These are phyloP conservation scores for Synanthedon andrenaeformis DNA, from an alignment of 2,888 invertebrate genomes.

Conservation along the genomic window DNA sequence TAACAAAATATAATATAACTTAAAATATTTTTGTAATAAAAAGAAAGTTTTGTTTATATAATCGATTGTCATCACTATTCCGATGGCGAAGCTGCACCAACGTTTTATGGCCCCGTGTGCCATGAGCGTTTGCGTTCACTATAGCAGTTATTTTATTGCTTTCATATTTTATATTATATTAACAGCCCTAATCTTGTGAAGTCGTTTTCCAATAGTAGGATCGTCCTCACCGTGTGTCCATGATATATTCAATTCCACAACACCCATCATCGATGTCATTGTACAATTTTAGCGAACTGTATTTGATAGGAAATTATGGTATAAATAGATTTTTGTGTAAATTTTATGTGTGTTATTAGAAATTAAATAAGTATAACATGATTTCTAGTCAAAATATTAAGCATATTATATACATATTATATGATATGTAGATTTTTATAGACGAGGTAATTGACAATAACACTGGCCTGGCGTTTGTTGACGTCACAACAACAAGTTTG, in stretches of 20 bases:
- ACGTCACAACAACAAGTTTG: conserved; percentile 15
- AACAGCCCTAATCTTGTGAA: too few species aligned
- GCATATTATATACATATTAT: conserved; percentile 36
- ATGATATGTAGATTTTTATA: conserved; percentile 58
- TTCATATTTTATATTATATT: too few species aligned
- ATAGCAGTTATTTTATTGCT: too few species aligned
- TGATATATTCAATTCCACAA: conserved; percentile 18
- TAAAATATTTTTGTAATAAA: too few species aligned
- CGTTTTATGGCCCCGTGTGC: too few species aligned
- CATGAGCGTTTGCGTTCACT: too few species aligned
- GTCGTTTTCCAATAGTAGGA: too few species aligned
- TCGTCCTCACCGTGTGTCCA: too few species aligned
- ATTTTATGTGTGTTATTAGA: conserved; percentile 64
- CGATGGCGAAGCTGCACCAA: too few species aligned
- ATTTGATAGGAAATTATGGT: conserved; percentile 61
- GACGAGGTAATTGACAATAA: conserved; percentile 69
- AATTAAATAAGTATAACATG: conserved; percentile 63
- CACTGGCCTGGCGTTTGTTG: conserved; percentile 46
- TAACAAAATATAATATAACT: too few species aligned
- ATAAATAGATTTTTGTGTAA: conserved; percentile 49
- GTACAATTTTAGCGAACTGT: conserved; percentile 63
- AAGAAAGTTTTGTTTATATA: too few species aligned
- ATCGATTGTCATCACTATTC: too few species aligned
- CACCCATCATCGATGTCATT: conserved; percentile 57
- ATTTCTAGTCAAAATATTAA: conserved; percentile 72